Conservation (phyloP, 2,888 invertebrate genomes). For the Polymixis flavicincta region DNA sequence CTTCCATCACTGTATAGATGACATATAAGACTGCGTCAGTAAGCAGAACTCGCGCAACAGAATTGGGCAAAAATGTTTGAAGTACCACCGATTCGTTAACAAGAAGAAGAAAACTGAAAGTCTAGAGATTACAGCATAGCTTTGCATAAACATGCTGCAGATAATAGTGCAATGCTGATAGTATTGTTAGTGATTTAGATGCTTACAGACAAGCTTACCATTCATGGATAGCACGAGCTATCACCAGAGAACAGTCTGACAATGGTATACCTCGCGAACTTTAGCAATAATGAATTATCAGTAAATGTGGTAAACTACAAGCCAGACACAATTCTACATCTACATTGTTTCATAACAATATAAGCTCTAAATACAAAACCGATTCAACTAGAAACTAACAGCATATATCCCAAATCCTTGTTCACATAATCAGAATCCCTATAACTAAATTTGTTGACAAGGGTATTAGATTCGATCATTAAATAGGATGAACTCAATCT, state of each 20-base stretch:
- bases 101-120: neutral
- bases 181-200: neutral
- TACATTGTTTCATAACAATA: conserved; percentile 26
- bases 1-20: no score
- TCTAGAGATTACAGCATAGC: neutral
- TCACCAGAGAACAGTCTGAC: neutral
- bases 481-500: conserved; percentile 63
- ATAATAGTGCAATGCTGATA: neutral
- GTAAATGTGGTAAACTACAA: no score
- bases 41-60: no score
- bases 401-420: conserved; percentile 28
- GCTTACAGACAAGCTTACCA: neutral
- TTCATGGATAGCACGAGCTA: neutral
- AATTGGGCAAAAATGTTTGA: no score
- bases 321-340: conserved; percentile 1
- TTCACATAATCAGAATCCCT: conserved; percentile 32
- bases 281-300: neutral
- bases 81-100: no score
- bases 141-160: neutral
- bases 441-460: conserved; percentile 60
- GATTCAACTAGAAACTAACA: conserved; percentile 25
- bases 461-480: conserved; percentile 58
- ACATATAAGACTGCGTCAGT: no score
- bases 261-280: neutral
- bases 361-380: conserved; percentile 21